Percentiles rank a stretch among this genome's conserved stretches.
Evolutionary conservation across 1,140 invertebrate species (phyloP).

Genomic region (Orchestia grillus): DNA sequence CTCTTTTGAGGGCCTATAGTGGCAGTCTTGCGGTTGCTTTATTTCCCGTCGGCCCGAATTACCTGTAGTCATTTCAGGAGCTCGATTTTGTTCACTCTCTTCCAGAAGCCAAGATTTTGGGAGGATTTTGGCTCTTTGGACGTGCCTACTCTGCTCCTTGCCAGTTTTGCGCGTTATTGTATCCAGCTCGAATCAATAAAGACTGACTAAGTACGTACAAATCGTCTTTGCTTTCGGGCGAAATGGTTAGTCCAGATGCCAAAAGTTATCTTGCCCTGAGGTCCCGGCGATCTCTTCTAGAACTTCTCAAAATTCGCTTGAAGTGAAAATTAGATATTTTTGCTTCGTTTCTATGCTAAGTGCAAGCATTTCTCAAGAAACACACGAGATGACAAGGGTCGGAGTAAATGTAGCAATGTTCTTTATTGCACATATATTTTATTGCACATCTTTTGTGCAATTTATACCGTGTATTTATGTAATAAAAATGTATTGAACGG

Average conservation of each 20-base stretch:
- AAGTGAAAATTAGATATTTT: not conserved
- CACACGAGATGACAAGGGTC: not conserved
- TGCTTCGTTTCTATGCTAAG: not conserved
- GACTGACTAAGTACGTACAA: not conserved
- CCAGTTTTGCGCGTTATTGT: not conserved
- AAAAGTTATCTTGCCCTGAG: not conserved
- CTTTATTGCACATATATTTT: not conserved
- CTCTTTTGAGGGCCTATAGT: not conserved
- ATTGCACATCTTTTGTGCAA: too few species aligned
- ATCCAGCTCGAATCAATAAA: not conserved
- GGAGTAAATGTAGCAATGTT: not conserved
- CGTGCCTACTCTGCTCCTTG: not conserved
- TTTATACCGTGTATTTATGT: too few species aligned
- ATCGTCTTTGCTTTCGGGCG: not conserved
- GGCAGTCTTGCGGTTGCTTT: not conserved
- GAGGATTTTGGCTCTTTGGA: not conserved
- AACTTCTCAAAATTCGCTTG: not conserved
- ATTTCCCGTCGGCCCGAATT: not conserved
- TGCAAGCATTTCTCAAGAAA: not conserved
- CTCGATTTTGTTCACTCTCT: not conserved
- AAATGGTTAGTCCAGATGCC: not conserved
- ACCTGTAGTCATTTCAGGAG: not conserved
- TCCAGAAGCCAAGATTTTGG: not conserved
- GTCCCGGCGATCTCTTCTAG: not conserved
- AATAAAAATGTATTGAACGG: too few species aligned